Base-by-base conservation (phyloP, 2,113 vertebrate species). In the Oncorhynchus kisutch region DNA sequence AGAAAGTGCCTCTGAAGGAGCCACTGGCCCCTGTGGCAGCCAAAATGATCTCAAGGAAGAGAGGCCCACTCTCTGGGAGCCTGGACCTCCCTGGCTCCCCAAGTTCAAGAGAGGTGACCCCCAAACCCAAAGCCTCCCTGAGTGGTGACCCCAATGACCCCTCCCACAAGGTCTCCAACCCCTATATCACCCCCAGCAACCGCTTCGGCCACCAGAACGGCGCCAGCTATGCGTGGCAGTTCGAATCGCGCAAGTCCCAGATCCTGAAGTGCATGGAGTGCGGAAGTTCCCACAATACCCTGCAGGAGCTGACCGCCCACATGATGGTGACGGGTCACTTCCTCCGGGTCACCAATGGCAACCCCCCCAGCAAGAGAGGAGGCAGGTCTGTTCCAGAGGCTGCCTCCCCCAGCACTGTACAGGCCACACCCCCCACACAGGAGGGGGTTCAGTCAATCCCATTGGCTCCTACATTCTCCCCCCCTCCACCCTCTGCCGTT, bases 1-100 rank as follows among this genome's bases (percentile, higher is more conserved):
- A 99, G 92, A 99, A 99, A 96, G 98, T 99, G 96, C 98, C 98
- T 96, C 95, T 99, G 86, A 99, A 98, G 92, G 98, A 99, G 88
- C 97, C 97, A 9, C 95, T 98, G 94, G 95, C 95, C 24, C 95
- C 96, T 0, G 92, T 99, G 70, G 91, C 97, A 82, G 93, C 96
- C 87, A 99, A 98, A 93, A 95, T 97, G 73, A 91, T 97, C 20
- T 90, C 95, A 4, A 96, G 95, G 82, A 99, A 97, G 93, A 96
- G 95, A 84, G 90, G 93, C 0, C 92, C 95, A 4, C 51, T 18
- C 16, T 0, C 84, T 96, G 70, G 96, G 98, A 54, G 51, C 18
- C 91, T 97, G 85, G 95, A 99, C 72, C 91, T 96, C 66, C 93
- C 95, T 49, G 94, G 95, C 82, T 95, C 95, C 69, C 94, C 94